These are phyloP conservation scores for Plectrocnemia conspersa DNA, from an alignment of 1,140 invertebrate genomes.

Conservation along the genomic window DNA sequence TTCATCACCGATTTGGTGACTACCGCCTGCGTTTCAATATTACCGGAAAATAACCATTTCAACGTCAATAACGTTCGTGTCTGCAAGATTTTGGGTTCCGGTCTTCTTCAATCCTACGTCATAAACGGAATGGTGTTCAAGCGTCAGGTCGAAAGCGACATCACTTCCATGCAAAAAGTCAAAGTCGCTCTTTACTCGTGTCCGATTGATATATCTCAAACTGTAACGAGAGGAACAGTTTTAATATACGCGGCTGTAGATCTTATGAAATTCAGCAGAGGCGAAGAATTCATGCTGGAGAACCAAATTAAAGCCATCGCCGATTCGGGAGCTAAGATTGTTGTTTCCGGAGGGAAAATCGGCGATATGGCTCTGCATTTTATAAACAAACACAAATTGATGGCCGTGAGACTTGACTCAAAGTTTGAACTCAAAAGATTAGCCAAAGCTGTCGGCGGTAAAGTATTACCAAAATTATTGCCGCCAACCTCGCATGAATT, in stretches of 20 bases:
- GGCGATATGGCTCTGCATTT: slow-evolving; percentile 97
- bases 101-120: slow-evolving; percentile 68
- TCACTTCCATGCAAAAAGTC: slow-evolving; percentile 70
- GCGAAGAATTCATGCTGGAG: slow-evolving; percentile 92
- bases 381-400: slow-evolving; percentile 95
- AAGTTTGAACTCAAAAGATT: slow-evolving; percentile 96
- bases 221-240: slow-evolving; percentile 99
- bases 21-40: slow-evolving; percentile 86
- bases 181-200: slow-evolving; percentile 95
- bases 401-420: slow-evolving; percentile 92
- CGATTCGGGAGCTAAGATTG: slow-evolving; percentile 83
- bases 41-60: slow-evolving; percentile 83
- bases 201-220: slow-evolving; percentile 91
- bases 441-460: slow-evolving; percentile 86
- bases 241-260: slow-evolving; percentile 95
- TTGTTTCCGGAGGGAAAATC: slow-evolving; percentile 96
- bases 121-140: slow-evolving; percentile 99
- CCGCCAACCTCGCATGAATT: slow-evolving; percentile 86
- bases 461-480: slow-evolving; percentile 58
- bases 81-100: slow-evolving; percentile 85
- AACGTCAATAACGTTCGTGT: slow-evolving; percentile 98
- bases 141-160: slow-evolving; percentile 89
- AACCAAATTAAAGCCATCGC: slow-evolving; percentile 90
- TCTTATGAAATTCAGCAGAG: slow-evolving; percentile 86
- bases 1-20: slow-evolving; percentile 81